Conservation (phyloP, 2,797 vertebrate genomes). For the Yasuhikotakia modesta region DNA sequence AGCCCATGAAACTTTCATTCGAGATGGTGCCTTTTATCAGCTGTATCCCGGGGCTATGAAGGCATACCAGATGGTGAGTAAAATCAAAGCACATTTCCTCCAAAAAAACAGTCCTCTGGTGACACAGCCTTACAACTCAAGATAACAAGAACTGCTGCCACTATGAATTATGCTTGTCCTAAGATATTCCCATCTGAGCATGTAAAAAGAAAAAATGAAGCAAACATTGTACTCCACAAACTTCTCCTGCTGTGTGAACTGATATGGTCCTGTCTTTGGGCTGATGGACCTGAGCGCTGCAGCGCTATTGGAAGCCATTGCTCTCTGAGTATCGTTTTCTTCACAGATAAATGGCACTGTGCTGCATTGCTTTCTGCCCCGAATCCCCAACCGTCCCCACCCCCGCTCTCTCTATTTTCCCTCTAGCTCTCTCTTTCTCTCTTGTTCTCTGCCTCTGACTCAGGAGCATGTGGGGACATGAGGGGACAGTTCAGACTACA, state of each 20-base stretch:
- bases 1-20: slow-evolving; percentile 60
- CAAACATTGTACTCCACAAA: slow-evolving; percentile 32
- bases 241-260: slow-evolving; percentile 32
- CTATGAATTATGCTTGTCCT: slow-evolving; percentile 49
- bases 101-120: slow-evolving; percentile 57
- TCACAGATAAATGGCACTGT: slow-evolving; percentile 52
- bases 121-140: slow-evolving; percentile 57
- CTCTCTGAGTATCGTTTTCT: slow-evolving; percentile 31
- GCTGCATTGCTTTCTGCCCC: slow-evolving; percentile 51
- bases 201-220: slow-evolving; percentile 46
- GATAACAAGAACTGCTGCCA: slow-evolving; percentile 55
- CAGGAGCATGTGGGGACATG: slow-evolving; percentile 45
- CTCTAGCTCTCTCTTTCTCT: too few relatives aligned
- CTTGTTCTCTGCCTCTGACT: slow-evolving; percentile 26
- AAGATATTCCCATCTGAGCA: slow-evolving; percentile 54
- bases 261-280: slow-evolving; percentile 33
- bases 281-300: slow-evolving; percentile 28
- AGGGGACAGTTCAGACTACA: slow-evolving; percentile 58
- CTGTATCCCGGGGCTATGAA: slow-evolving; percentile 53
- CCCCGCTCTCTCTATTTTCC: slow-evolving; percentile 11
- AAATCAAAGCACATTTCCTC: slow-evolving; percentile 56
- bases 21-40: slow-evolving; percentile 58
- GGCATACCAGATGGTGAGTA: slow-evolving; percentile 58
- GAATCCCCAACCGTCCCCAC: slow-evolving; percentile 47
- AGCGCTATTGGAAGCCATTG: slow-evolving; percentile 36